Conservation (phyloP, 1,140 invertebrate species). For the Chrysomallon squamiferum region DNA sequence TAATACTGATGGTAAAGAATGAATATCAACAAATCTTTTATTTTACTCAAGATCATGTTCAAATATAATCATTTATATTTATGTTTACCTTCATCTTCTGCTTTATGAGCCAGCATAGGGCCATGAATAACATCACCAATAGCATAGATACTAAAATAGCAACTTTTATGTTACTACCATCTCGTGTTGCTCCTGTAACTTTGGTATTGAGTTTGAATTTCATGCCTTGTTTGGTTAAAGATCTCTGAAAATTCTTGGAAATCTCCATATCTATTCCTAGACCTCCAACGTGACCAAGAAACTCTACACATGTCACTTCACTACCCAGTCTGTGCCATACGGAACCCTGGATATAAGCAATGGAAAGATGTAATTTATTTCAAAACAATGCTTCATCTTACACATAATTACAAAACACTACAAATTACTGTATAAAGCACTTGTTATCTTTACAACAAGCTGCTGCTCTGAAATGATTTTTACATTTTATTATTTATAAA, state of each 20-base stretch:
- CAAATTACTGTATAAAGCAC: too few relatives aligned
- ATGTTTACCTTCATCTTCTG: conserved; percentile 93
- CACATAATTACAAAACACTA: neutral
- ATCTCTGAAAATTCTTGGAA: conserved; percentile 90
- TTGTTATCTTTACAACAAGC: too few relatives aligned
- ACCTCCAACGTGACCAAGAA: conserved; percentile 90
- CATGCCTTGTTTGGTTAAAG: conserved; percentile 92
- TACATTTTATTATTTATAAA: too few relatives aligned
- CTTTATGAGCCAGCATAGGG: conserved; percentile 99
- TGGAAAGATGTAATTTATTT: neutral
- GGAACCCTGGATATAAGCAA: conserved; percentile 72
- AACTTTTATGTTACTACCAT: too few relatives aligned
- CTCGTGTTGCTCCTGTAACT: conserved; percentile 80
- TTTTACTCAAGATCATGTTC: too few relatives aligned
- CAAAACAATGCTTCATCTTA: neutral
- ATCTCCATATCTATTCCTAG: conserved; percentile 96
- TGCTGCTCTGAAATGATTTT: too few relatives aligned
- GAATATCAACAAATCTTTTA: too few relatives aligned
- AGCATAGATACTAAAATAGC: conserved; percentile 83
- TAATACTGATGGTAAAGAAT: too few relatives aligned
- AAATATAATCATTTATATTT: neutral
- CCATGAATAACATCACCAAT: conserved; percentile 99
- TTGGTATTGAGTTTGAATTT: conserved; percentile 96
- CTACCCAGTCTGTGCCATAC: conserved; percentile 91
- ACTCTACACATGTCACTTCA: conserved; percentile 95